Conservation (phyloP, 2,888 invertebrate species). For the Coelinius sp. region DNA sequence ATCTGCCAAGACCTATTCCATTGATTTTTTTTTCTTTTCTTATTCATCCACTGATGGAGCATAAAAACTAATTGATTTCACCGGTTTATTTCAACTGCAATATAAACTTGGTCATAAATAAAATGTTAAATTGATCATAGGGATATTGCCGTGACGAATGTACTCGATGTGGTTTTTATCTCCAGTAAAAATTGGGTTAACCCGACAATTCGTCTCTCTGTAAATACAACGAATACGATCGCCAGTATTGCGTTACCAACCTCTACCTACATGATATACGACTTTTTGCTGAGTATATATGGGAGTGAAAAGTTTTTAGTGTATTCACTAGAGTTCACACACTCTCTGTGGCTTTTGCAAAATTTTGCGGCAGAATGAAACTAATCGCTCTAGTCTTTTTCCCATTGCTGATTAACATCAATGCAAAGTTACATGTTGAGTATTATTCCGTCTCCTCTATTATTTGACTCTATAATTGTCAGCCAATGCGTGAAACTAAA, state of each 20-base stretch:
- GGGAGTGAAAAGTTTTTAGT: constrained; percentile 1
- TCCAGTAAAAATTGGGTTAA: constrained; percentile 39
- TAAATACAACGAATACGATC: constrained; percentile 30
- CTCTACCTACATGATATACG: constrained; percentile 5
- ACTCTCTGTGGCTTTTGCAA: constrained; percentile 8
- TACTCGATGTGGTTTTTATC: constrained; percentile 43
- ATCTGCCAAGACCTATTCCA: background rate
- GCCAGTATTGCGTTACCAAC: constrained; percentile 1
- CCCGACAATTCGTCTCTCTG: constrained; percentile 33
- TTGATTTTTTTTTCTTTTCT: background rate
- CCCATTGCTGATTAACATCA: background rate
- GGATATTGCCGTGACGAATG: constrained; percentile 43
- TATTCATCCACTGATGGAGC: background rate
- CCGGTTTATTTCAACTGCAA: background rate
- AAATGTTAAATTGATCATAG: background rate
- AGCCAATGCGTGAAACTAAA: background rate
- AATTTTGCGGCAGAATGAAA: constrained; percentile 1
- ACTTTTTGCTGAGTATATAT: constrained; percentile 28
- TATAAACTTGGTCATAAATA: background rate
- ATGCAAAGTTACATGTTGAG: background rate
- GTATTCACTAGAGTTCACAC: background rate
- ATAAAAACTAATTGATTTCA: background rate
- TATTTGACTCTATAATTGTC: background rate
- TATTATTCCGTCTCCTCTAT: background rate
- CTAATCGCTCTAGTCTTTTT: constrained; percentile 2